Evolutionary conservation across 2,113 vertebrate genomes (phyloP).

Genomic region (Pavo muticus): DNA sequence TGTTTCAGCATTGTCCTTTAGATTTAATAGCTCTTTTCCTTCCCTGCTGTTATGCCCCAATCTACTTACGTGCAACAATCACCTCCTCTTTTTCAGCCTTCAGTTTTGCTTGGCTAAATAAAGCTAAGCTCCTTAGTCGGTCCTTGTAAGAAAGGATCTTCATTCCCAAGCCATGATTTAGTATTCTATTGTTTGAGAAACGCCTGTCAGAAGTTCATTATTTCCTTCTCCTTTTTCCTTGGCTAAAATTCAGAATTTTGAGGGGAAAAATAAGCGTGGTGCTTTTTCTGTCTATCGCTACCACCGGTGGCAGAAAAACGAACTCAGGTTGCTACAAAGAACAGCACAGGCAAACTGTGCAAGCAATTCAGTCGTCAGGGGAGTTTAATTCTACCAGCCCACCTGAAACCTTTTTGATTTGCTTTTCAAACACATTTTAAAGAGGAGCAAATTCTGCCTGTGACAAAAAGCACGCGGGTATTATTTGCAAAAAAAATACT

Average conservation of each 20-base stretch:
- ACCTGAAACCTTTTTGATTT: constrained; percentile 35
- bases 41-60: constrained; percentile 23
- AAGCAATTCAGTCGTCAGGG: constrained; percentile 4
- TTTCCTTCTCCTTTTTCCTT: constrained; percentile 1
- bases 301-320: not conserved
- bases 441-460: not conserved
- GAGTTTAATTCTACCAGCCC: constrained; percentile 26
- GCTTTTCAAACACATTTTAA: constrained; percentile 25
- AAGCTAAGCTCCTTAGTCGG: constrained; percentile 54
- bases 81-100: constrained; percentile 21
- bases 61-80: constrained; percentile 24
- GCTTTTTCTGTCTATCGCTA: not conserved
- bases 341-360: constrained; percentile 18
- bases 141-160: constrained; percentile 33
- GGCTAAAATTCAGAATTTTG: constrained; percentile 42
- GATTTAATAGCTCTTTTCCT: constrained; percentile 37
- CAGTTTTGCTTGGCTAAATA: constrained; percentile 20
- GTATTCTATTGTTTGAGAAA: constrained; percentile 38
- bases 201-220: constrained; percentile 21
- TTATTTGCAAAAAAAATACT: not conserved
- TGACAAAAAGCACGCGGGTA: not conserved
- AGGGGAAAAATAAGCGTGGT: not conserved
- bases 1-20: constrained; percentile 6
- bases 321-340: not conserved
- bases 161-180: constrained; percentile 26